These are phyloP conservation scores for Drosophila micromelanica DNA, from an alignment of 1,140 invertebrate species.

Conservation along the genomic window DNA sequence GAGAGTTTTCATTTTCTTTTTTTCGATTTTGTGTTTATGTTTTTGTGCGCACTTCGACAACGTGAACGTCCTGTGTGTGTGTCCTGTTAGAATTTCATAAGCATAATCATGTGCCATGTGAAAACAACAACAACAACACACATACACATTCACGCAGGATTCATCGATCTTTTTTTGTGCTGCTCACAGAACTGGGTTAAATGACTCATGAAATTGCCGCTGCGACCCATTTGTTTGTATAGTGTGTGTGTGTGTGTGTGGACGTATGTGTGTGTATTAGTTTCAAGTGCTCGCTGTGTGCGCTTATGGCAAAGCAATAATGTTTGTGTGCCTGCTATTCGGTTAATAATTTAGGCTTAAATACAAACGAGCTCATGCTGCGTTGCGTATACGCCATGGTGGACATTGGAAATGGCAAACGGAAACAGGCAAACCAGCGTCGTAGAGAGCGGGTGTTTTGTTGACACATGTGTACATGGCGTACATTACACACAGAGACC, in stretches of 20 bases:
- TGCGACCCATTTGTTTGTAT: constrained; percentile 74
- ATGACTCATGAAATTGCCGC: constrained; percentile 80
- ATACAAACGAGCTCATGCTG: constrained; percentile 68
- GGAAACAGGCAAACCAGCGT: neutral
- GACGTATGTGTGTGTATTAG: constrained; percentile 42
- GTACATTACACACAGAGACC: constrained; percentile 29
- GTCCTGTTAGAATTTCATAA: constrained; percentile 53
- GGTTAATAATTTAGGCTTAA: constrained; percentile 82
- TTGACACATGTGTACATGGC: constrained; percentile 51
- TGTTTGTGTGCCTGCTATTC: constrained; percentile 61
- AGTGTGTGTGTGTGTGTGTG: constrained; percentile 20
- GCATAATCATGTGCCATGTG: constrained; percentile 72
- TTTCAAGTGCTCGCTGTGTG: constrained; percentile 66
- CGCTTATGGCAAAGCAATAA: constrained; percentile 80
- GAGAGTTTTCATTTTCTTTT: constrained; percentile 70
- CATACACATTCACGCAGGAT: constrained; percentile 30
- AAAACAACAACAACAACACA: constrained; percentile 45
- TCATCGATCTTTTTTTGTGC: constrained; percentile 59
- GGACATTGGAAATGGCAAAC: constrained; percentile 51
- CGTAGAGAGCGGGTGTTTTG: neutral
- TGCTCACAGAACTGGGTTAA: constrained; percentile 71
- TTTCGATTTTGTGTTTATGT: constrained; percentile 79
- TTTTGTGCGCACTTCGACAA: constrained; percentile 73
- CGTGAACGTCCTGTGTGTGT: constrained; percentile 52
- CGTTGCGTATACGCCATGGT: constrained; percentile 71